A percentile compares a stretch with the other conserved stretches of the same genome.
Conservation (phyloP, 2,797 vertebrate species). For the Anguilla pacifica region DNA sequence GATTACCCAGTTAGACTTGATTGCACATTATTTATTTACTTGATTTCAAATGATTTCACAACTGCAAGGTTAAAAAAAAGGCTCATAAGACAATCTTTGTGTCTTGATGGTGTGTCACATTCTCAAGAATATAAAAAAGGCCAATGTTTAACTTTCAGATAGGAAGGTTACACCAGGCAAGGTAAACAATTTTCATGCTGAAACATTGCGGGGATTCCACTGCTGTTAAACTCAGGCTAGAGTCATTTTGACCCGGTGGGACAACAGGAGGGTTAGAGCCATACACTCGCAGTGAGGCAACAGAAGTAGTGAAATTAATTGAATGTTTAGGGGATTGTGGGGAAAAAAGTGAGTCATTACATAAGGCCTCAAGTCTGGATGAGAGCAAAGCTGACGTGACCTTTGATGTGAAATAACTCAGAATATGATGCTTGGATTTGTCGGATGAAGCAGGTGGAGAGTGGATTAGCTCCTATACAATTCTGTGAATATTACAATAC, state of each 20-base stretch:
- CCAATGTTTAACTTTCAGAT: too few species aligned
- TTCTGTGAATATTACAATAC: neutral
- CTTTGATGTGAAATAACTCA: neutral
- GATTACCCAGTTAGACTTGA: neutral
- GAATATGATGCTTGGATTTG: neutral
- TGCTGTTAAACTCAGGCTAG: too few species aligned
- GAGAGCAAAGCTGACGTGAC: neutral
- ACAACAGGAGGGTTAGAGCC: neutral
- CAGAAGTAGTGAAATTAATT: neutral
- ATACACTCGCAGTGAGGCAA: neutral
- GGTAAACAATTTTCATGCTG: too few species aligned
- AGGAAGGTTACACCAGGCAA: too few species aligned
- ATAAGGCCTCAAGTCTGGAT: neutral
- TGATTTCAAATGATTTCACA: neutral
- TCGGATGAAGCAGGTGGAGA: neutral
- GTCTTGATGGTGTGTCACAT: too few species aligned
- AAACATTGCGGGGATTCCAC: too few species aligned
- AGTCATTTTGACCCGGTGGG: too few species aligned
- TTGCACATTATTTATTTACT: neutral
- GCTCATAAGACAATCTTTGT: too few species aligned
- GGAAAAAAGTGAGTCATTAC: neutral
- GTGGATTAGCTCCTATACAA: neutral
- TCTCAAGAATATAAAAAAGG: too few species aligned
- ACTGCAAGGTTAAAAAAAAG: too few species aligned
- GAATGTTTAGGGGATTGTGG: neutral